Evolutionary conservation across 2,888 invertebrate species (phyloP), one percentile per base, ranked within the genome.

Genomic region (Andricus curvator): DNA sequence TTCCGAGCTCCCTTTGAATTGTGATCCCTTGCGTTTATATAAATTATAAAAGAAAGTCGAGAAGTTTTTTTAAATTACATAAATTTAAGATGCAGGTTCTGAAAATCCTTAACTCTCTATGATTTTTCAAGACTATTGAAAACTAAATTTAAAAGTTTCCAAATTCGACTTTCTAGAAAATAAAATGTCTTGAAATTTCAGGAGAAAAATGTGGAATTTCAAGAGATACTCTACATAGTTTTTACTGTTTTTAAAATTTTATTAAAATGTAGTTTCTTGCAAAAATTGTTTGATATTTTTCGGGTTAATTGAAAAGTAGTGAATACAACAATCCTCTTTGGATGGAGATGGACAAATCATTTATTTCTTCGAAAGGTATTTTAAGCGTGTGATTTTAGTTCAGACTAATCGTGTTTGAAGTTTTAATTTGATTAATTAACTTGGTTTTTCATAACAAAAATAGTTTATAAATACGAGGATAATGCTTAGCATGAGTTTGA

Each of bases 251-350:
- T 0, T 15, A 62, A 15, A 3, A 15, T 22, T 25, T 15, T 1
- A 25, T 25, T 5, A 62, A 62, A 62, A 15, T 25, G 25, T 25
- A 15, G 15, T 62, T 62, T 37, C n/a, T 41, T 67, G n/a, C 20
- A n/a, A 41, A 67, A 67, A 8, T 33, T n/a, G 48, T 17, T 41
- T 41, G 37, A 65, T 65, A 8, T 67, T 68, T 44, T 68, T 48
- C 17, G 15, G 15, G 44, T 51, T 70, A 67, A 67, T 41, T 67
- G 29, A 15, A 56, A 74, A 74, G n/a, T 74, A 74, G 33, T 74
- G 37, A 70, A 78, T 64, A 64, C n/a, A 78, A 79, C 67, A 74
- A 65, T 80, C 78, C 64, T 56, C 33, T 29, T 74, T 29, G 74
- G 51, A 56, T 56, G 74, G 56, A 74, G 51, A 67, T 22, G 37